phyloP scores from a whole-genome alignment of 2,113 vertebrate species.

The Acrocephalus kingi region DNA sequence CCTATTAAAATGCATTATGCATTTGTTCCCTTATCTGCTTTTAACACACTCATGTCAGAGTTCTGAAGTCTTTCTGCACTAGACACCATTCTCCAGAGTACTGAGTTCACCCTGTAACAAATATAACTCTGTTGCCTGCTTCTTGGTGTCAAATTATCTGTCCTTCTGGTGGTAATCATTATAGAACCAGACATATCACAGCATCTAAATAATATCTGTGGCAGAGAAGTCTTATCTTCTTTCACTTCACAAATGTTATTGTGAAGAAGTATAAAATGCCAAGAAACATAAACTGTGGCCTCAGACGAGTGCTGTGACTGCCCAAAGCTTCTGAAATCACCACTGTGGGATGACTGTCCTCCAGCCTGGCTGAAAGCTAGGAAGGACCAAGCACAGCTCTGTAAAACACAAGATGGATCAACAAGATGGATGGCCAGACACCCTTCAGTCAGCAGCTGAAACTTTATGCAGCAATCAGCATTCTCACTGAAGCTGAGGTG shows the following conservation, averaged over 20 bases:
- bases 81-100: neutral
- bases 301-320: neutral
- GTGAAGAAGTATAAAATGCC: neutral
- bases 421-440: neutral
- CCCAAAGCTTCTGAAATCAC: neutral
- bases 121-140: neutral
- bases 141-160: neutral
- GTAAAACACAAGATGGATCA: neutral
- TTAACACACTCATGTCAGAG: neutral
- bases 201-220: neutral
- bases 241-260: neutral
- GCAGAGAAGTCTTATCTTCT: neutral
- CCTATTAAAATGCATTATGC: neutral
- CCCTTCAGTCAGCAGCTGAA: neutral
- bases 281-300: neutral
- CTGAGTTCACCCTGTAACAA: neutral
- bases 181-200: neutral
- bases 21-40: neutral
- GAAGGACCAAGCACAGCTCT: neutral
- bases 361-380: neutral
- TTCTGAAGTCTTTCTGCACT: neutral
- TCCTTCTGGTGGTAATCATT: neutral
- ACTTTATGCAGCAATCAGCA: accelerated
- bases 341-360: neutral
- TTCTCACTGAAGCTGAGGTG: neutral